Conservation (phyloP, 2,113 vertebrate species). For the Charina bottae region DNA sequence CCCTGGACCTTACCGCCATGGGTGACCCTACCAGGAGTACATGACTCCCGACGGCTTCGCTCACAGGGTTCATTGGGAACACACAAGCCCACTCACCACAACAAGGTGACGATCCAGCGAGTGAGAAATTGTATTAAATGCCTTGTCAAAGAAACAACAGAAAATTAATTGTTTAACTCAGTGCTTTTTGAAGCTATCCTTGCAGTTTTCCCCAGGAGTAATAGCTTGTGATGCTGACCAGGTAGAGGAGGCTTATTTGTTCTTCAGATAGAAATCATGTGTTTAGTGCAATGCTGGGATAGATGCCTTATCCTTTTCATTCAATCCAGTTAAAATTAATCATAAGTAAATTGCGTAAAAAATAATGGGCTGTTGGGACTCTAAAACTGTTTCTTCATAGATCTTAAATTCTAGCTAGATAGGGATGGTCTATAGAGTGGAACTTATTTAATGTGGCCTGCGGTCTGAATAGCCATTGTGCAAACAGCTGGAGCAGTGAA, state of each 20-base stretch:
- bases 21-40: too few species aligned
- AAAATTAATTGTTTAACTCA: constrained; percentile 10
- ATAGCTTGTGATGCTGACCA: neutral
- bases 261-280: neutral
- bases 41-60: too few species aligned
- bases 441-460: too few species aligned
- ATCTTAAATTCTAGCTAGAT: neutral
- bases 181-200: constrained; percentile 16
- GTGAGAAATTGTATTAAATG: constrained; percentile 17
- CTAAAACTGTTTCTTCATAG: neutral
- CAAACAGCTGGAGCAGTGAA: neutral
- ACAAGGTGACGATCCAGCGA: too few species aligned
- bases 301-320: neutral
- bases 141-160: constrained; percentile 24
- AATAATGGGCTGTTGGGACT: neutral
- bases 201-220: neutral
- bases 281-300: neutral
- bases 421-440: neutral
- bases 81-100: too few species aligned
- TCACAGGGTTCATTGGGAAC: too few species aligned
- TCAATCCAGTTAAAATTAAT: neutral
- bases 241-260: neutral
- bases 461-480: neutral
- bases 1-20: too few species aligned
- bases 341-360: too few species aligned